Base-by-base conservation (phyloP, 64 coral and sea anemone genomes). In the Actinia tenebrosa region DNA sequence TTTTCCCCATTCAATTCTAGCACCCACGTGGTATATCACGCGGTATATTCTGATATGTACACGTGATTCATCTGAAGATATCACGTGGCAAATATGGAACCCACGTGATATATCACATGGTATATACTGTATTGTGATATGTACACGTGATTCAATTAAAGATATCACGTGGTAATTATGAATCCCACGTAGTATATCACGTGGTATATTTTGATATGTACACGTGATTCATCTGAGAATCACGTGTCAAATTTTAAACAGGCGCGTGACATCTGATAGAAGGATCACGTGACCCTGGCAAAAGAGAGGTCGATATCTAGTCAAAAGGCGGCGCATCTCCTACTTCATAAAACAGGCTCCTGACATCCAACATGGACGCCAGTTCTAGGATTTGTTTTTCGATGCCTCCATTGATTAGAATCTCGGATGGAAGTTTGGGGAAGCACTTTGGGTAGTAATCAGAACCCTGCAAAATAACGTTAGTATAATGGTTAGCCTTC, bases 391-490 rank as follows among this genome's bases (percentile, higher is more conserved):
- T 82, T 84, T 95, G 93, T 59, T 99, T 99, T 15, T 95, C 92
- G 11, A 99, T 60, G 60, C 89, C 86, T 66, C 91, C 93, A 69
- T 99, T 99, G 60, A 89, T 87, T 5, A 99, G 64, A 44, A 99
- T 89, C 86, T 99, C 93, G 4, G 90, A 56, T 13, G 97, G 93
- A 37, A 99, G 90, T 80, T 92, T 95, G 44, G 97, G 97, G 44
- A 92, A 99, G 86, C 93, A 90, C 79, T 92, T 99, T 50, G 97
- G 97, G 37, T 95, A 99, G 86, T 90, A 99, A 18, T 95, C 97
- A 11, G 89, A 91, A 11, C 97, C 97, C 97, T 99, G 10, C 3
- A 75, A 75, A 42, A 13, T 26, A 75, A 75, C 11, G 26, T 42
- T 25, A 42, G 1, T 3, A 30, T 11, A 27, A 42, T 22, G 1